A percentile compares a stretch with the other conserved stretches of the same genome.
These are phyloP conservation scores for Blomia tropicalis DNA, from an alignment of 2,888 invertebrate genomes.

Conservation along the genomic window DNA sequence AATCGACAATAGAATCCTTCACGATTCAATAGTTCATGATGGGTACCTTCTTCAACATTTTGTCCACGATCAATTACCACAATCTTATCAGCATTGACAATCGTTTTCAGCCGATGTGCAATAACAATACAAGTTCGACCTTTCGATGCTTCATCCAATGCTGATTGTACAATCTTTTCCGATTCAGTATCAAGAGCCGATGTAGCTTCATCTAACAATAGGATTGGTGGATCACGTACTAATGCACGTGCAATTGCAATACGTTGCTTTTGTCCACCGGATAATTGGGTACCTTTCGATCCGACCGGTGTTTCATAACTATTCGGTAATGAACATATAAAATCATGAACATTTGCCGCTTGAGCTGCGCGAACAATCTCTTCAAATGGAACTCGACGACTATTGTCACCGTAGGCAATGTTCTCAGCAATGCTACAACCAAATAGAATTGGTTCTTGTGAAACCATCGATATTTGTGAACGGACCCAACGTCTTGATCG, in stretches of 20 bases:
- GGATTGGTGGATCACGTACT: constrained; percentile 30
- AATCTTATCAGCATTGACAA: too few relatives aligned
- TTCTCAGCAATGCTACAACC: constrained; percentile 73
- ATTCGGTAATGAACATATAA: constrained; percentile 34
- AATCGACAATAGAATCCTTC: too few relatives aligned
- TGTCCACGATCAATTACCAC: too few relatives aligned
- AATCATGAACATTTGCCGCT: constrained; percentile 30
- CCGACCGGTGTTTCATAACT: constrained; percentile 36
- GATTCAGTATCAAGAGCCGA: constrained; percentile 37
- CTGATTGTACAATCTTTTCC: constrained; percentile 55
- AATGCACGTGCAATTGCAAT: constrained; percentile 34
- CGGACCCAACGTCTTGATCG: constrained; percentile 52
- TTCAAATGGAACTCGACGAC: constrained; percentile 25
- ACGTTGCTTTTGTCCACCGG: too few relatives aligned
- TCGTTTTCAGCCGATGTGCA: too few relatives aligned
- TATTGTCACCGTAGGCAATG: constrained; percentile 76
- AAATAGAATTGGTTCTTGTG: constrained; percentile 80
- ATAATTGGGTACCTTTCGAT: constrained; percentile 37
- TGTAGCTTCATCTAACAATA: constrained; percentile 36
- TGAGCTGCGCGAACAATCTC: constrained; percentile 29
- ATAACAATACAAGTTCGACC: constrained; percentile 68
- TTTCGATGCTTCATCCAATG: constrained; percentile 59
- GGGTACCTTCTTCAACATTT: too few relatives aligned
- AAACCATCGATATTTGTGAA: constrained; percentile 67
- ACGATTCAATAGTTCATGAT: too few relatives aligned